Evolutionary conservation across 2,113 vertebrate genomes (phyloP), one percentile per base, ranked within the genome.

Genomic region (Thalassarche chlororhynchos): DNA sequence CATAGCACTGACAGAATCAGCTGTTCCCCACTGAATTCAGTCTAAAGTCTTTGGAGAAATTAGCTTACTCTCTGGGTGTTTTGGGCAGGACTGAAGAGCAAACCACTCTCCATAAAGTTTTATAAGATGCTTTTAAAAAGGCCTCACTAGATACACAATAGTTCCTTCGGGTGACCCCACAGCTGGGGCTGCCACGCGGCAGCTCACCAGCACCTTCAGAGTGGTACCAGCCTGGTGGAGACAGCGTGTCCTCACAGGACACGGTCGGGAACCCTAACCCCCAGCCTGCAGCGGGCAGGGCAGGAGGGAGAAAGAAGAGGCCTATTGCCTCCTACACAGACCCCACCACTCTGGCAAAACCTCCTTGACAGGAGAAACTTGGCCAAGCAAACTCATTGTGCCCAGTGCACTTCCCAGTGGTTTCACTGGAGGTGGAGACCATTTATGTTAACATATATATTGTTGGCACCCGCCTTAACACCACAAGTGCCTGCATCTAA

Each of bases 131-230:
- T 75, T 93, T 93, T 46, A 1, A 34, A 92, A 87, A 79, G 57
- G 19, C 28, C 60, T 75, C 28, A 32, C 28, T 32, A 42, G 44
- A 28, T 34, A 19, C 14, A 31, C 14, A 34, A 4, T 1, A 49
- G 25, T 49, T 75, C 46, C 34, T 82, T 66, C 2, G 6, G 40
- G 24, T 57, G 36, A 78, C 12, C 4, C 21, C 4, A 5, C 31
- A 64, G 24, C 20, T 71, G 69, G 38, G 19, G n/a, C 62, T 89
- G 44, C 18, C 0, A 0, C 2, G 3, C 0, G 0, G 42, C 5
- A 44, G 71, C 29, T 70, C 55, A 52, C 40, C 47, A 36, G 28
- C 44, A 60, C 20, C 26, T 83, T 47, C 65, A 32, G 34, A 52
- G 58, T 5, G 25, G 13, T 12, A 29, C 44, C 38, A 79, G 25